Conservation (phyloP, 2,113 vertebrate genomes). For the Agapornis roseicollis region DNA sequence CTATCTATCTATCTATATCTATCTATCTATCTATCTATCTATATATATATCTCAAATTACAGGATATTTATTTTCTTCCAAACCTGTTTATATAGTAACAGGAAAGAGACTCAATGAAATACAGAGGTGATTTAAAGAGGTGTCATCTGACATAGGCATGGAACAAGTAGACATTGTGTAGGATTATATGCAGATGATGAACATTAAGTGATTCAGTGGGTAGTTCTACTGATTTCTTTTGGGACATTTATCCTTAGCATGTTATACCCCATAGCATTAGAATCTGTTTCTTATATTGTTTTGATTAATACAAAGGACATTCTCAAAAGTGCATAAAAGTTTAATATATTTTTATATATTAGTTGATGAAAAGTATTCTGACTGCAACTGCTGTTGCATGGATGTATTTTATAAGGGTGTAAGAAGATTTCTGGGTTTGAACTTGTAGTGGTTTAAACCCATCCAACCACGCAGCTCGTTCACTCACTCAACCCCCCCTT, state of each 20-base stretch:
- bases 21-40: too few relatives aligned
- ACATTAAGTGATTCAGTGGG: background rate
- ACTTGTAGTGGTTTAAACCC: too few relatives aligned
- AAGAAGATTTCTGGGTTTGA: background rate
- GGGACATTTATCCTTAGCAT: background rate
- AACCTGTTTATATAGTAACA: background rate
- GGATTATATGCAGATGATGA: background rate
- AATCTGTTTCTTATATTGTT: background rate
- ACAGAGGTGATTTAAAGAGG: background rate
- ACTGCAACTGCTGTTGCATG: background rate
- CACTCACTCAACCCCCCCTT: too few relatives aligned
- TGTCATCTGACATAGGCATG: background rate
- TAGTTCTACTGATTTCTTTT: background rate
- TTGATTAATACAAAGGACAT: background rate
- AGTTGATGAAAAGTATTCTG: background rate
- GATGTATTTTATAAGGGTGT: background rate
- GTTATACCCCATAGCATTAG: background rate
- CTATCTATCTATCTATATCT: too few relatives aligned
- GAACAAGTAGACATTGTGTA: background rate
- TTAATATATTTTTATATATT: background rate
- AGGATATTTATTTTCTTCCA: background rate
- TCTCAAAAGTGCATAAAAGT: background rate
- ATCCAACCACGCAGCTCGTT: too few relatives aligned
- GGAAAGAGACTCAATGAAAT: background rate
- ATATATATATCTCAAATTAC: background rate